These are phyloP conservation scores for Nemapogon koenigi DNA, from an alignment of 2,888 invertebrate species.

Conservation along the genomic window DNA sequence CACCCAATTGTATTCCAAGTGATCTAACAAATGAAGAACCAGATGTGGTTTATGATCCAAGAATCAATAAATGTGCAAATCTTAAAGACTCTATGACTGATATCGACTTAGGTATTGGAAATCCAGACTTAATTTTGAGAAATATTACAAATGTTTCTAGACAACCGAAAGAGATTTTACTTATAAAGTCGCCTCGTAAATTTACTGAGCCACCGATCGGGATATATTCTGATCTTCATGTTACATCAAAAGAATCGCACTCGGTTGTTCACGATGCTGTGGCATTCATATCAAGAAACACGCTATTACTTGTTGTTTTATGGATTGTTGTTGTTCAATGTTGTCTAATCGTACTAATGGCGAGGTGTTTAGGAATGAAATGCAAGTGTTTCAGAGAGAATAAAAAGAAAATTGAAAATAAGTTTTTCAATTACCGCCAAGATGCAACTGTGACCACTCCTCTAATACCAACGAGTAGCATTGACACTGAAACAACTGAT, in stretches of 20 bases:
- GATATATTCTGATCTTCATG: too few relatives aligned
- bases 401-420: constrained; percentile 28
- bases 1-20: constrained; percentile 25
- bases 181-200: constrained; percentile 19
- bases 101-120: background rate
- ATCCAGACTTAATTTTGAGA: background rate
- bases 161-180: constrained; percentile 28
- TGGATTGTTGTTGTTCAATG: constrained; percentile 30
- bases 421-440: constrained; percentile 37
- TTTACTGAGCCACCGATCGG: too few relatives aligned
- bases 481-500: constrained; percentile 36
- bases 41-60: constrained; percentile 28
- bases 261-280: too few relatives aligned
- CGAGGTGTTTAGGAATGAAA: constrained; percentile 26
- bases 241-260: too few relatives aligned
- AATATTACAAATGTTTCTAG: too few relatives aligned
- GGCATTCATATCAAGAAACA: too few relatives aligned
- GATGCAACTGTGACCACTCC: constrained; percentile 49
- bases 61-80: constrained; percentile 29
- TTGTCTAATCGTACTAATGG: constrained; percentile 31
- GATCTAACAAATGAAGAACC: constrained; percentile 20
- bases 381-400: constrained; percentile 27
- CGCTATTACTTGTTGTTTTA: too few relatives aligned
- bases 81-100: background rate
- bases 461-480: constrained; percentile 38